These are phyloP conservation scores for sheep (Ovis aries) DNA, from an alignment of 2,113 vertebrate genomes.

Conservation along the genomic window DNA sequence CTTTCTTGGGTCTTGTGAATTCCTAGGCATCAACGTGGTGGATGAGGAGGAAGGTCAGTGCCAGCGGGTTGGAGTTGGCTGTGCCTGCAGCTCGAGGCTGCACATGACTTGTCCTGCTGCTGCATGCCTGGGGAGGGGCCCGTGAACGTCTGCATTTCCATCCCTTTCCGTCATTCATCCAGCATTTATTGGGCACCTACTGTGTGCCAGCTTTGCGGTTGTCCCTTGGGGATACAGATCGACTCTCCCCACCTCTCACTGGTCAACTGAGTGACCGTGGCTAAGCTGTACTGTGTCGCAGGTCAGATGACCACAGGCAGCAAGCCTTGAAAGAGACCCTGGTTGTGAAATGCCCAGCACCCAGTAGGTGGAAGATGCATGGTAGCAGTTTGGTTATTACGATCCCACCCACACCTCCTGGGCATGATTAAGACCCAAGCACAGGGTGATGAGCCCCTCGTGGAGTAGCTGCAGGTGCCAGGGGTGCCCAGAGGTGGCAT, in stretches of 20 bases:
- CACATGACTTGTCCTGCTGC: not conserved
- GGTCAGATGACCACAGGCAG: no score
- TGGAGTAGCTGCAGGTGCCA: not conserved
- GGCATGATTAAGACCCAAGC: not conserved
- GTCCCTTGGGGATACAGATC: not conserved
- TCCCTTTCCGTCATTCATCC: not conserved
- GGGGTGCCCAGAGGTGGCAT: fast-evolving
- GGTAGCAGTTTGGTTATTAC: fast-evolving
- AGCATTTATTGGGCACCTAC: not conserved
- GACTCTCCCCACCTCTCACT: not conserved
- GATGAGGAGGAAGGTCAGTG: constrained; percentile 48
- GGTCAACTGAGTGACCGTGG: not conserved
- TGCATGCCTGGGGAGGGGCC: not conserved
- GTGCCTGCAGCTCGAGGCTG: not conserved
- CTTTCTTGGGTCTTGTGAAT: not conserved
- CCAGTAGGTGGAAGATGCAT: fast-evolving
- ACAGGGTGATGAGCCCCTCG: fast-evolving
- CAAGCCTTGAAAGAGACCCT: not conserved
- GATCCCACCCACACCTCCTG: not conserved
- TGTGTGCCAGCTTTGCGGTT: not conserved
- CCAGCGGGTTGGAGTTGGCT: fast-evolving
- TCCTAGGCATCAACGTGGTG: not conserved
- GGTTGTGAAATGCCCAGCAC: not conserved
- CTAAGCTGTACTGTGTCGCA: not conserved
- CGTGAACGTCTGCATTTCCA: fast-evolving